phyloP scores from a whole-genome alignment of 2,113 vertebrate genomes.

The Campylomormyrus numenius region DNA sequence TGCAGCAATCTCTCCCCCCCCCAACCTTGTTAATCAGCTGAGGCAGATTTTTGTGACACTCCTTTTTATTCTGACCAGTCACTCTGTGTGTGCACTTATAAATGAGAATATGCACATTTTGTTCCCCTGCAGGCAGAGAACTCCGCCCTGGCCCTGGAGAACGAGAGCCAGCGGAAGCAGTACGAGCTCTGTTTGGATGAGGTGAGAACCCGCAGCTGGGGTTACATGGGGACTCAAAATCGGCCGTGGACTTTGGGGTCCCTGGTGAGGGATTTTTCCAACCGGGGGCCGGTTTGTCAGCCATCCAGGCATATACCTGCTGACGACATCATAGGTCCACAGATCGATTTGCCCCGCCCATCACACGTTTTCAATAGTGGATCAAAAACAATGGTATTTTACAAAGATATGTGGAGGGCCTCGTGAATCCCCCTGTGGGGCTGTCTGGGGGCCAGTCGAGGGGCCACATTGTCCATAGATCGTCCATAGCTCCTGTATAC shows the following conservation, averaged over 20 bases:
- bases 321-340: neutral
- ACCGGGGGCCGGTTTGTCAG: neutral
- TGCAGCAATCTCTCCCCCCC: neutral
- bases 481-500: too few species aligned
- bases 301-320: neutral
- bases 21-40: neutral
- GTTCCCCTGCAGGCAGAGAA: conserved; percentile 69
- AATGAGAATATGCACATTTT: conserved; percentile 5
- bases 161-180: conserved; percentile 82
- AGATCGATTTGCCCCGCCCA: neutral
- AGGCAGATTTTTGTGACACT: neutral
- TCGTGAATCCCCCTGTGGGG: neutral
- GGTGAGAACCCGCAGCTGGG: conserved; percentile 56
- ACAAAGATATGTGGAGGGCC: conserved; percentile 34
- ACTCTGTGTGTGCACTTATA: neutral
- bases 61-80: neutral
- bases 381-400: conserved; percentile 58
- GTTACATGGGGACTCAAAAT: neutral
- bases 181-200: conserved; percentile 88
- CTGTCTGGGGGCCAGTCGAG: neutral
- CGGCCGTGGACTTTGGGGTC: neutral
- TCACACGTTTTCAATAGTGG: conserved; percentile 57
- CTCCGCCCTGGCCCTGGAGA: conserved; percentile 74
- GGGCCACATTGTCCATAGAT: neutral
- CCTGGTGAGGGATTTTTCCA: neutral